A percentile compares a stretch with the other conserved stretches of the same genome.
Evolutionary conservation across 2,113 vertebrate species (phyloP).

Genomic region (Rhinichthys klamathensis): DNA sequence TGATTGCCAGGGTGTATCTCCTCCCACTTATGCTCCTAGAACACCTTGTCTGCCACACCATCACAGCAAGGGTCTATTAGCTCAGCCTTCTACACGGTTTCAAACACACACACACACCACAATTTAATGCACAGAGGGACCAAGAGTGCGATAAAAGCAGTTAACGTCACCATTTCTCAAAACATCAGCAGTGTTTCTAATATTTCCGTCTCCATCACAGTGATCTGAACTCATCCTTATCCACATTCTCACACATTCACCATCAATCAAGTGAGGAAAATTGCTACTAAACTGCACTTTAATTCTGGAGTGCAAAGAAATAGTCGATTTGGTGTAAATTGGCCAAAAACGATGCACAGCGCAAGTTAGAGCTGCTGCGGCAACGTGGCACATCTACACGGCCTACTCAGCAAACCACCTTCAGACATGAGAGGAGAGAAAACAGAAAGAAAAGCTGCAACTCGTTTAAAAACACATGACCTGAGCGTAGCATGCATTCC

Average conservation of each 20-base stretch:
- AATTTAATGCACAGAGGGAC: background rate
- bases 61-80: constrained; percentile 25
- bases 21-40: constrained; percentile 28
- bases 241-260: background rate
- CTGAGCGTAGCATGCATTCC: constrained; percentile 32
- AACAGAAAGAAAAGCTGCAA: constrained; percentile 56
- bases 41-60: constrained; percentile 28
- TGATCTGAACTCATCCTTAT: background rate
- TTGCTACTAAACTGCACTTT: background rate
- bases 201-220: background rate
- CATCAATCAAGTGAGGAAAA: background rate
- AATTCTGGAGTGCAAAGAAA: constrained; percentile 1
- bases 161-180: constrained; percentile 1
- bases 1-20: constrained; percentile 34
- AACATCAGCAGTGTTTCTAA: background rate
- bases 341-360: background rate
- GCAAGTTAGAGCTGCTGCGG: background rate
- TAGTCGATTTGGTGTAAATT: background rate
- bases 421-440: constrained; percentile 6
- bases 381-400: constrained; percentile 24
- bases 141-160: background rate
- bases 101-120: background rate
- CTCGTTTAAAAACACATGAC: constrained; percentile 62
- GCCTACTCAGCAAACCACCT: constrained; percentile 14
- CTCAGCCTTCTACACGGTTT: background rate